Conservation (phyloP, 2,113 vertebrate species). For the Balaeniceps rex region DNA sequence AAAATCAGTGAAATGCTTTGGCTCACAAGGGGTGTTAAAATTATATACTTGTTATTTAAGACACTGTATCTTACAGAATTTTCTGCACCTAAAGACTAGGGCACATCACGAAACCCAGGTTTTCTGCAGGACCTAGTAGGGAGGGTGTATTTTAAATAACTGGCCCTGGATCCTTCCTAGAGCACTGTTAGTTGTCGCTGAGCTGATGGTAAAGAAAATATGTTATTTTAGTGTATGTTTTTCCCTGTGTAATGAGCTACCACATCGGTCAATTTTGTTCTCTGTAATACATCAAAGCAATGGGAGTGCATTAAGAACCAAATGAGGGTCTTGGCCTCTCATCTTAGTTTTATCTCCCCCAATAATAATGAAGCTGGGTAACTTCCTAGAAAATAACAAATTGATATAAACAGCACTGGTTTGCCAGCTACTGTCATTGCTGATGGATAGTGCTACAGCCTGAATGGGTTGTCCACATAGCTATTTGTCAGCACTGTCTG, state of each 20-base stretch:
- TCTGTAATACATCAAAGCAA: conserved; percentile 54
- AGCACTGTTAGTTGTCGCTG: background rate
- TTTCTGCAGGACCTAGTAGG: background rate
- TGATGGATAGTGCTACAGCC: conserved; percentile 68
- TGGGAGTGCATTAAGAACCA: conserved; percentile 60
- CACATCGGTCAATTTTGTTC: conserved; percentile 33
- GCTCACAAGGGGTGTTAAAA: background rate
- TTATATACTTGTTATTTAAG: background rate
- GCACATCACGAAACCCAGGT: background rate
- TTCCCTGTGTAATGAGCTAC: conserved; percentile 46
- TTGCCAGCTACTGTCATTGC: conserved; percentile 67
- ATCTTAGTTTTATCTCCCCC: conserved; percentile 65
- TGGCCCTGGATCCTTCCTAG: background rate
- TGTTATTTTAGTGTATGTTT: background rate
- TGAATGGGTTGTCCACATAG: conserved; percentile 67
- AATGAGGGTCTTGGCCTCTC: conserved; percentile 63
- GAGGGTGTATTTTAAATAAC: background rate
- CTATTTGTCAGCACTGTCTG: conserved; percentile 70
- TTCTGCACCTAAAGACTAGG: background rate
- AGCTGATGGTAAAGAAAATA: conserved; percentile 15
- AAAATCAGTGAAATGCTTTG: background rate
- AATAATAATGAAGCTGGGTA: conserved; percentile 66
- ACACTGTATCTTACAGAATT: background rate
- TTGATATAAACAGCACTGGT: conserved; percentile 59
- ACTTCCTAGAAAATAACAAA: conserved; percentile 68